Evolutionary conservation across 2,888 invertebrate species (phyloP).

Genomic region (Parnassius mnemosyne): DNA sequence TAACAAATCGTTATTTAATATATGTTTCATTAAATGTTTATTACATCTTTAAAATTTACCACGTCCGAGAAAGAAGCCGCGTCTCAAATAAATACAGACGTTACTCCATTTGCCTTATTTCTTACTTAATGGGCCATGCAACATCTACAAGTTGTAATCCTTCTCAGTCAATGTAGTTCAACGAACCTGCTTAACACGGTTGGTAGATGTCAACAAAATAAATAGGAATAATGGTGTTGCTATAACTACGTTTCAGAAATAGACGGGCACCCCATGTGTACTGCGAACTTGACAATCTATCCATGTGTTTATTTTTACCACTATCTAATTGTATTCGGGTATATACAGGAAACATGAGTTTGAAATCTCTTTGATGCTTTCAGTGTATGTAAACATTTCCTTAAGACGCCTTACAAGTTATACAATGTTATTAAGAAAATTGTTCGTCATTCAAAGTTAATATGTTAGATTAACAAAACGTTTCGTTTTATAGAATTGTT

Average conservation of each 20-base stretch:
- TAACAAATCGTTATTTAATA: too few relatives aligned
- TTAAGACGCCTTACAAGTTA: slow-evolving; percentile 31
- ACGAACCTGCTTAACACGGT: slow-evolving; percentile 36
- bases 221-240: slow-evolving; percentile 64
- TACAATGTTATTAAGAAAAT: neutral
- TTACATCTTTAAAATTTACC: too few relatives aligned
- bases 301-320: slow-evolving; percentile 68
- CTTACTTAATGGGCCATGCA: slow-evolving; percentile 37
- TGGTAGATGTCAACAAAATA: slow-evolving; percentile 48
- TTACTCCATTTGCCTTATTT: slow-evolving; percentile 30
- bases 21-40: too few relatives aligned
- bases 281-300: slow-evolving; percentile 73
- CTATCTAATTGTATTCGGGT: slow-evolving; percentile 69
- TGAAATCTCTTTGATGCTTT: slow-evolving; percentile 29
- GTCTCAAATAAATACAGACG: slow-evolving; percentile 22
- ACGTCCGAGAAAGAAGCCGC: neutral
- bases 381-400: slow-evolving; percentile 27
- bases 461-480: too few relatives aligned
- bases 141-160: slow-evolving; percentile 33
- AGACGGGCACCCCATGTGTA: slow-evolving; percentile 63
- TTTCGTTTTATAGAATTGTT: too few relatives aligned
- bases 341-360: slow-evolving; percentile 48
- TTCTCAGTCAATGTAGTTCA: slow-evolving; percentile 39
- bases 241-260: slow-evolving; percentile 62
- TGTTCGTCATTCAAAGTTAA: neutral